Evolutionary conservation across 2,888 invertebrate genomes (phyloP), one percentile per base, ranked within the genome.

Genomic region (Lottia scabra): DNA sequence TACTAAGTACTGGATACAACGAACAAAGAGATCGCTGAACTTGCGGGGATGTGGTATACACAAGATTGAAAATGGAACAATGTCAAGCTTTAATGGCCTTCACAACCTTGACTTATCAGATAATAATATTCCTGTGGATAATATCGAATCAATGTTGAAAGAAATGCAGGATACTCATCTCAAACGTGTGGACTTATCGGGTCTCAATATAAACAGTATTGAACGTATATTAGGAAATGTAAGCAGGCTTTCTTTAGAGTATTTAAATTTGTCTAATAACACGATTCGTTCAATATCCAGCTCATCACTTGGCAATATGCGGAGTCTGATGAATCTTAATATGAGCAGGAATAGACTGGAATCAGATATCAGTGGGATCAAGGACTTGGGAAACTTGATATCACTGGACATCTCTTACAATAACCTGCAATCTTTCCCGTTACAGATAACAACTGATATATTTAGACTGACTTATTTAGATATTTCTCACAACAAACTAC

Each of bases 11-110:
- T 85, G 85, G 85, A 74, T 79, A 23, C 71, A 67, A 15, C n/a
- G 62, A 19, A 63, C 78, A 6, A 65, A 72, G 2, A 73, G 80
- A 26, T 66, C 77, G 26, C 65, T 85, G n/a, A 81, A 81, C 64
- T 74, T 85, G 27, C 79, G 83, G 45, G 69, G 78, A 72, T 83
- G 84, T 73, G 78, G 78, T 48, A 78, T 85, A 13, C 65, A 74
- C 0, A 63, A 74, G 64, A 72, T 85, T n/a, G 73, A 80, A n/a
- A 65, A 75, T 1, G 67, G 73, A 15, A 76, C 80, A 10, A 65
- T 85, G 16, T 27, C 63, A 10, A 63, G 73, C 19, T 69, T 82
- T n/a, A 77, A 78, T 2, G 75, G 77, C 10, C 77, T 85, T 5
- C 30, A 72, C 27, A 65, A 73, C 30, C 73, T 85, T 15, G 78